Evolutionary conservation across 1,140 invertebrate genomes (phyloP).

Genomic region (Drosophila kikkawai): DNA sequence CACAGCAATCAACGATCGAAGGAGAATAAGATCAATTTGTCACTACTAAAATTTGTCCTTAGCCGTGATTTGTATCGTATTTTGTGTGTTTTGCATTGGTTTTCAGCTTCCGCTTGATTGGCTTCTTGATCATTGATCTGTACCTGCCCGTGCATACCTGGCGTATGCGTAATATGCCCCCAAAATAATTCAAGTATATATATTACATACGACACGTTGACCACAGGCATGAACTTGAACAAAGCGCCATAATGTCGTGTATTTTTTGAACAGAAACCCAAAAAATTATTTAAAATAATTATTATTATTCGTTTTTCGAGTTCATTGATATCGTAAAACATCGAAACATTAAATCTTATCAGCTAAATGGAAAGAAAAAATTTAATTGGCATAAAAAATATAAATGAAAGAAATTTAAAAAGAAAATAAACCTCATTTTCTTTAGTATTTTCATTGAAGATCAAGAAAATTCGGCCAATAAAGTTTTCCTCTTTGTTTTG

Average conservation of each 20-base stretch:
- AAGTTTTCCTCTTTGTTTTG: conserved; percentile 27
- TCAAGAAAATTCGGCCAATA: conserved; percentile 9
- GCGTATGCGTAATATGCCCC: conserved; percentile 67
- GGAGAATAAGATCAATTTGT: conserved; percentile 55
- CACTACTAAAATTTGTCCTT: conserved; percentile 48
- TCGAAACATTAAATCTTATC: conserved; percentile 18
- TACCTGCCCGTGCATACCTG: conserved; percentile 52
- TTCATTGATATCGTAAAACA: conserved; percentile 28
- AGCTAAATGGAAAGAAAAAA: neutral
- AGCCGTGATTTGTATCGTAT: conserved; percentile 39
- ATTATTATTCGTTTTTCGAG: neutral
- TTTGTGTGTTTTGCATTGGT: conserved; percentile 3
- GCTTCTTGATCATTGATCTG: conserved; percentile 35
- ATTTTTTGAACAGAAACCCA: neutral
- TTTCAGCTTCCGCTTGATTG: conserved; percentile 17
- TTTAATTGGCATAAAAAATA: conserved; percentile 23
- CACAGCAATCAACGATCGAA: conserved; percentile 35
- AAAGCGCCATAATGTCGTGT: neutral
- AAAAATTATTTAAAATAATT: neutral
- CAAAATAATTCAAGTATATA: conserved; percentile 3
- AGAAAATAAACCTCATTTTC: neutral
- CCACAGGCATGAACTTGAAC: conserved; percentile 12
- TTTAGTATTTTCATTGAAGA: neutral
- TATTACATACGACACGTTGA: conserved; percentile 59
- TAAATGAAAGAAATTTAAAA: neutral